Conservation (phyloP, 2,797 vertebrate genomes). For the Nothura maculosa region DNA sequence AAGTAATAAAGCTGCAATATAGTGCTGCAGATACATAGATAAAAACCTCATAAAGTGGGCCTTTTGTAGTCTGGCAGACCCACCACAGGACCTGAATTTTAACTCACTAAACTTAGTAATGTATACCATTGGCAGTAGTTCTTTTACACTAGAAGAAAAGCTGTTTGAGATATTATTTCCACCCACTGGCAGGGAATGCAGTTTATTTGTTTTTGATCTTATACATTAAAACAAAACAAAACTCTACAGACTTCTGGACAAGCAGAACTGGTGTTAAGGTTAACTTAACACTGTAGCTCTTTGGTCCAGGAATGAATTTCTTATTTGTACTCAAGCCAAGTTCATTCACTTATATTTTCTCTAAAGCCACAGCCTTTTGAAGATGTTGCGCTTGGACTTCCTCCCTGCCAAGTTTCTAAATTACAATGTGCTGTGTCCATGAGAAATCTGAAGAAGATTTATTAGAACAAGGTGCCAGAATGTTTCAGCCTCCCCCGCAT, state of each 20-base stretch:
- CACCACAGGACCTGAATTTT: slow-evolving; percentile 8
- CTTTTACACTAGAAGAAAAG: neutral
- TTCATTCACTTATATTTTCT: slow-evolving; percentile 50
- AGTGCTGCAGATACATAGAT: neutral
- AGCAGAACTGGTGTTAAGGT: slow-evolving; percentile 42
- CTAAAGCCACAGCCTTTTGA: slow-evolving; percentile 57
- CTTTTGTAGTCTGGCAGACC: neutral
- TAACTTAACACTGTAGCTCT: slow-evolving; percentile 32
- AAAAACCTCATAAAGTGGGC: neutral
- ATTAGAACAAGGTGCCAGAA: slow-evolving; percentile 65
- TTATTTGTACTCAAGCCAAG: slow-evolving; percentile 34
- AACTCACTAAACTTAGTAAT: neutral
- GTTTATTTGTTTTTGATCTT: slow-evolving; percentile 43
- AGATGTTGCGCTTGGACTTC: slow-evolving; percentile 53
- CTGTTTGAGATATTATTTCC: neutral
- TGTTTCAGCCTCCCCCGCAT: neutral
- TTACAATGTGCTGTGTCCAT: slow-evolving; percentile 27
- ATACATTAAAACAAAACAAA: slow-evolving; percentile 24
- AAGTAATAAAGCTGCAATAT: neutral
- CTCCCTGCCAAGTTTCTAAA: slow-evolving; percentile 57
- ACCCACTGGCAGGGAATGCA: neutral
- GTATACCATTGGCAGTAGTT: neutral
- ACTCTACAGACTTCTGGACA: slow-evolving; percentile 1
- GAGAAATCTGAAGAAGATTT: slow-evolving; percentile 53
- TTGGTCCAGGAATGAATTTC: slow-evolving; percentile 20